Percentiles rank a stretch among this genome's conserved stretches.
phyloP scores from a whole-genome alignment of 2,797 vertebrate genomes.

The Dallia pectoralis region DNA sequence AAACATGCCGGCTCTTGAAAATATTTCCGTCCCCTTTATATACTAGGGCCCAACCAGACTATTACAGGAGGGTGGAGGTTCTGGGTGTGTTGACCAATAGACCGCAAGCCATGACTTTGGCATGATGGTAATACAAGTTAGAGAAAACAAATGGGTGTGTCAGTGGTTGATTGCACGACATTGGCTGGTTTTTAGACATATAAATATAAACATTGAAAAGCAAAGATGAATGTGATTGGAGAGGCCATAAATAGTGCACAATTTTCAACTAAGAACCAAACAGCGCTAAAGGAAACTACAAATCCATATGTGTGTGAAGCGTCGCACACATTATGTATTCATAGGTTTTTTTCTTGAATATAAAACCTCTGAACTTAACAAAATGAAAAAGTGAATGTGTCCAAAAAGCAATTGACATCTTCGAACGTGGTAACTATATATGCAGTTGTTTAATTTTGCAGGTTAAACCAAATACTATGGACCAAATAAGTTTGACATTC shows the following conservation, averaged over 20 bases:
- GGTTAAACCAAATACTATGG: no score
- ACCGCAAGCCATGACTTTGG: constrained; percentile 35
- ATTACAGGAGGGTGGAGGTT: constrained; percentile 22
- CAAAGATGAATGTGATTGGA: neutral
- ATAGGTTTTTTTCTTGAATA: no score
- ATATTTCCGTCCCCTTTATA: neutral
- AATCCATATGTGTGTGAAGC: no score
- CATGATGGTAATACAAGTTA: constrained; percentile 35
- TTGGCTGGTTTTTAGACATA: constrained; percentile 1
- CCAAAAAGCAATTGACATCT: no score
- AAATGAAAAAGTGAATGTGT: no score
- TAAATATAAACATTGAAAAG: neutral
- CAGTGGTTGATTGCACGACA: constrained; percentile 23
- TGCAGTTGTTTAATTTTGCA: no score
- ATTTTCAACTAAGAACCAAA: neutral
- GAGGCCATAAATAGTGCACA: neutral
- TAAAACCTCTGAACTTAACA: no score
- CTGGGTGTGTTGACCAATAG: constrained; percentile 24
- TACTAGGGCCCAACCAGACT: constrained; percentile 10
- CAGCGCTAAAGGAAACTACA: neutral
- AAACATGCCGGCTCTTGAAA: constrained; percentile 7
- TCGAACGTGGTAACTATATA: no score
- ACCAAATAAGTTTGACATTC: no score
- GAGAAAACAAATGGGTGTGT: constrained; percentile 23
- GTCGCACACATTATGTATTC: no score